Percentiles rank a stretch among this genome's conserved stretches.
phyloP scores from a whole-genome alignment of 2,888 invertebrate species.

The Caenorhabditis afra region DNA sequence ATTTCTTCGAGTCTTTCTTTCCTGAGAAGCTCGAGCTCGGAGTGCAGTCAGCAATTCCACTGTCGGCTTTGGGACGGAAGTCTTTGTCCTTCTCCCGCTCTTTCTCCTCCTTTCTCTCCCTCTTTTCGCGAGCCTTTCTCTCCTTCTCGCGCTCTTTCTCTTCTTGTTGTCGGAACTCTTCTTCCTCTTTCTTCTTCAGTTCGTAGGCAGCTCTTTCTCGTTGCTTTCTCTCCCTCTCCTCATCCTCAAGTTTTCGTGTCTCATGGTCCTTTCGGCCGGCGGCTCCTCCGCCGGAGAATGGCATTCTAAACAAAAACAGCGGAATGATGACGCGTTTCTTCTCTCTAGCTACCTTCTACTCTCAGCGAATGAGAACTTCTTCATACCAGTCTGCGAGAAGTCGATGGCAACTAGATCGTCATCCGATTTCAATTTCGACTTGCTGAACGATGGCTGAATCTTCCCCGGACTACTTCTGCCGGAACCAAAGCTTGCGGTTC shows the following conservation, averaged over 20 bases:
- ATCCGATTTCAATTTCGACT: slow-evolving; percentile 11
- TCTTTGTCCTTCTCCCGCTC: slow-evolving; percentile 26
- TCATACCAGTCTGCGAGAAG: slow-evolving; percentile 31
- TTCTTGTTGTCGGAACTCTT: too few relatives aligned
- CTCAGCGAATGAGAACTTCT: too few relatives aligned
- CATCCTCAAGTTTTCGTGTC: slow-evolving; percentile 26
- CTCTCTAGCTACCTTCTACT: too few relatives aligned
- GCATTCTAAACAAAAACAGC: slow-evolving; percentile 16
- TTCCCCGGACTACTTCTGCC: slow-evolving; percentile 53
- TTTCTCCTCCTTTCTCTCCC: slow-evolving; percentile 5
- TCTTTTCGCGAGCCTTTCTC: too few relatives aligned
- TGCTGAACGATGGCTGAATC: neutral
- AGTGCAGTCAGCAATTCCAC: slow-evolving; percentile 49
- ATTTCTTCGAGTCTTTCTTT: slow-evolving; percentile 4
- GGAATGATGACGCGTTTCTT: neutral
- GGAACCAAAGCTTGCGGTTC: slow-evolving; percentile 51
- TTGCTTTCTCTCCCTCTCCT: slow-evolving; percentile 17
- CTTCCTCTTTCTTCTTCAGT: slow-evolving; percentile 17
- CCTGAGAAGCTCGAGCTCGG: slow-evolving; percentile 41
- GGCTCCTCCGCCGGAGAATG: slow-evolving; percentile 30
- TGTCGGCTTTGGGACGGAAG: slow-evolving; percentile 44
- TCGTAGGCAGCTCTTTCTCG: slow-evolving; percentile 29
- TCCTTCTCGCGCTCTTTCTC: too few relatives aligned
- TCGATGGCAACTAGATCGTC: slow-evolving; percentile 37
- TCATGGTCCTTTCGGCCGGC: slow-evolving; percentile 13